Evolutionary conservation across 2,113 vertebrate genomes (phyloP), one percentile per base, ranked within the genome.

Genomic region (Monarcha castaneiventris): DNA sequence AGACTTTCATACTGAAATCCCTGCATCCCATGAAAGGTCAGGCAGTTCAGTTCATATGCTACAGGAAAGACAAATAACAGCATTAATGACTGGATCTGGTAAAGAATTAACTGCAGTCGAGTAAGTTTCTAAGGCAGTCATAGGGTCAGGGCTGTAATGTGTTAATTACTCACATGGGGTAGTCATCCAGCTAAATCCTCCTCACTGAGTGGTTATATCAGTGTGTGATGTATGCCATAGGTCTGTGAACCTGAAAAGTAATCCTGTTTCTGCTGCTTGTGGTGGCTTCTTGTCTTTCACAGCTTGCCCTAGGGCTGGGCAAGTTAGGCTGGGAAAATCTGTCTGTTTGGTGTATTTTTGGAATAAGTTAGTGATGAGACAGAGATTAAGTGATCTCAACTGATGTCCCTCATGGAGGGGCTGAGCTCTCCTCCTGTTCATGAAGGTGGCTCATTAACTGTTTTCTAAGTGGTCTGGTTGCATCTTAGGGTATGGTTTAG

Each of bases 1-100:
- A 96, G 95, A 91, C 91, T 93, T 95, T 76, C 39, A 48, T 91
- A 69, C 67, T 88, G 73, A 95, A 95, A 79, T 76, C 48, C 73
- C 79, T 0, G 0, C 87, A 67, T 78, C 79, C 91, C 59, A 9
- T 33, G 59, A 52, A 85, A 93, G 94, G 88, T 93, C 91, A 92
- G 41, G 21, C 58, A 59, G 86, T 83, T 95, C 95, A 96, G 43
- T 78, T 82, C 6, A 1, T 59, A 83, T 51, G 33, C 79, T 89
- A 69, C 64, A 82, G 54, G 77, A 92, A 96, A 88, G 92, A 80
- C 72, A 93, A 95, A 74, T 88, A 67, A 77, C 43, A 1, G 33
- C 71, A 61, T 27, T 80, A 93, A 91, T 82, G 85, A 43, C 59
- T 58, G 33, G 82, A 43, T 52, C 76, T 80, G 80, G 91, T 80